Evolutionary conservation across 2,113 vertebrate genomes (phyloP).

Genomic region (Gavia stellata): DNA sequence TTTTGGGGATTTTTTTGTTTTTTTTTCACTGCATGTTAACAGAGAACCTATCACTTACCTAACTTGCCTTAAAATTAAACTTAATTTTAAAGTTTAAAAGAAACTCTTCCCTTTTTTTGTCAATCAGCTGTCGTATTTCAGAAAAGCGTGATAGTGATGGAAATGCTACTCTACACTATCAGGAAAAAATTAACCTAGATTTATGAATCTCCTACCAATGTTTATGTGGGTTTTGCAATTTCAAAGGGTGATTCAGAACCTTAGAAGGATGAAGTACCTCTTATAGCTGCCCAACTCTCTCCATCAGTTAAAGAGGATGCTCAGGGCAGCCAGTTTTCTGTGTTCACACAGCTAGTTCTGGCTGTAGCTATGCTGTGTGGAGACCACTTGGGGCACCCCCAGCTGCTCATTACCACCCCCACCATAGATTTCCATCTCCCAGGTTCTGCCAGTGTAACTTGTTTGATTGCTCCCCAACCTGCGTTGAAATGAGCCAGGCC

Average conservation of each 20-base stretch:
- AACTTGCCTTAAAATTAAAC: not conserved
- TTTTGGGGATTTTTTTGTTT: not conserved
- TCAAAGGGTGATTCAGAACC: not conserved
- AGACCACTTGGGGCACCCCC: not conserved
- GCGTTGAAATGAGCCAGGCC: not conserved
- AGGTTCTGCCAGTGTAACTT: conserved; percentile 17
- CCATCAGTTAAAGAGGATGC: not conserved
- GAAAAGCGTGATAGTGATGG: not conserved
- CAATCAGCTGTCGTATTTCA: not conserved
- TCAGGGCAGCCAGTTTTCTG: not conserved
- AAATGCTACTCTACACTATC: not conserved
- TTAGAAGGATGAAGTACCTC: not conserved
- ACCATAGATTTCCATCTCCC: not conserved
- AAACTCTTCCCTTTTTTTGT: not conserved
- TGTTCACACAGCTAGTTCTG: not conserved
- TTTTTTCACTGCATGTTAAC: not conserved
- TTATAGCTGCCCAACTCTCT: not conserved
- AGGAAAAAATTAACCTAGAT: not conserved
- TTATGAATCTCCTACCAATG: not conserved
- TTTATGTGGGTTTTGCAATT: not conserved
- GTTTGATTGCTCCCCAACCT: not conserved
- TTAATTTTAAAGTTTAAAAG: not conserved
- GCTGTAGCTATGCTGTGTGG: not conserved
- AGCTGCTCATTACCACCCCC: not conserved
- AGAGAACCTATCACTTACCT: not conserved